Percentiles rank a stretch among this genome's conserved stretches.
phyloP scores from a whole-genome alignment of 53 echinoderm and acorn worm genomes.

The Mesocentrotus franciscanus region DNA sequence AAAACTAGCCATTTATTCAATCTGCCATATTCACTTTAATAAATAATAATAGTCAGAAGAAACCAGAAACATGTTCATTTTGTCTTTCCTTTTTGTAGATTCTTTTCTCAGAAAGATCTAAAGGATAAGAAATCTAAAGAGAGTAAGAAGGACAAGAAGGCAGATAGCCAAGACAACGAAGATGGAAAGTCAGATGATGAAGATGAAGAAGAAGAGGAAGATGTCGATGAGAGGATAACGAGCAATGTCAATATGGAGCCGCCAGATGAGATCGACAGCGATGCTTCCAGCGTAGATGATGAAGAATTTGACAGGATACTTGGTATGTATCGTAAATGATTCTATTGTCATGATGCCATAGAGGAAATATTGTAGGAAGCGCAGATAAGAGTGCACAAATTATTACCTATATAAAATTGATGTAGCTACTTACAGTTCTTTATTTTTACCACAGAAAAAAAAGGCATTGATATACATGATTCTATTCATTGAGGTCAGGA shows the following conservation, averaged over 20 bases:
- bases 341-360: not conserved
- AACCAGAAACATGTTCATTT: too few species aligned
- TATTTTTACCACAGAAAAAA: too few species aligned
- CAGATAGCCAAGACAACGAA: not conserved
- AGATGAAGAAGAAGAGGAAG: conserved; percentile 58
- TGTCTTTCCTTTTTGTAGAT: conserved; percentile 51
- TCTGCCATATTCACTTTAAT: too few species aligned
- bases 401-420: not conserved
- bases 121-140: conserved; percentile 57
- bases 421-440: too few species aligned
- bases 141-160: conserved; percentile 48
- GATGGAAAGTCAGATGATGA: conserved; percentile 64
- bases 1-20: too few species aligned
- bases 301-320: conserved; percentile 90
- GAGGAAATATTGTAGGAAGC: not conserved
- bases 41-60: too few species aligned
- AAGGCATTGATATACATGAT: too few species aligned
- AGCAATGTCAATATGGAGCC: conserved; percentile 63
- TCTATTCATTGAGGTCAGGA: too few species aligned
- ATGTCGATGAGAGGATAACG: conserved; percentile 71
- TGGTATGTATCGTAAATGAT: conserved; percentile 63
- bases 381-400: not conserved
- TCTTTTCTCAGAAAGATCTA: conserved; percentile 74
- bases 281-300: conserved; percentile 90
- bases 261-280: conserved; percentile 82